These are phyloP conservation scores for Corythucha ciliata DNA, from an alignment of 2,888 invertebrate species.

Conservation along the genomic window DNA sequence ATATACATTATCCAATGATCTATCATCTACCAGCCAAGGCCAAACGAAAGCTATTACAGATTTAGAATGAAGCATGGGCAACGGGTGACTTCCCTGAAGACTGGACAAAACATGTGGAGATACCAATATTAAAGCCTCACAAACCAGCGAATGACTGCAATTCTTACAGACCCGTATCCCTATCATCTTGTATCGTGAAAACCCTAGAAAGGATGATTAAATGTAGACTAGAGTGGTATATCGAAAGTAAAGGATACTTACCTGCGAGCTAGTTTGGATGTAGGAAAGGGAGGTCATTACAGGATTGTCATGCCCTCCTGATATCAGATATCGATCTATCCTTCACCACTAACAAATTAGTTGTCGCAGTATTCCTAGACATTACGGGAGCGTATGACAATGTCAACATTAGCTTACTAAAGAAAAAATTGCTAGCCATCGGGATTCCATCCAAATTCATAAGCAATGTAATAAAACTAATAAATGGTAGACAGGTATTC, in stretches of 20 bases:
- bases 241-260: background rate
- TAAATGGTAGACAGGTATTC: background rate
- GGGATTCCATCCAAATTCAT: background rate
- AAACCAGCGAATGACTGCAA: background rate
- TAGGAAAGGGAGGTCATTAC: too few species aligned
- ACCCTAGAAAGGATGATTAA: background rate
- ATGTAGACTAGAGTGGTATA: background rate
- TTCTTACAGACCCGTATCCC: background rate
- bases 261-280: background rate
- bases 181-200: background rate
- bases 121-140: background rate
- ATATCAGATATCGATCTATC: background rate
- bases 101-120: background rate
- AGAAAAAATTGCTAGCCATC: background rate
- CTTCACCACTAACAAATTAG: conserved; percentile 16
- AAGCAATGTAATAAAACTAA: background rate
- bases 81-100: background rate
- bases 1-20: background rate
- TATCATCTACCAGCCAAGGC: background rate
- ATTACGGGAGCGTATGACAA: background rate
- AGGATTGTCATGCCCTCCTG: background rate
- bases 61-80: background rate
- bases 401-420: background rate
- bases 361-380: background rate
- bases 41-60: background rate